Evolutionary conservation across 2,888 invertebrate species (phyloP), one percentile per base, ranked within the genome.

Genomic region (Sinelater perroti): DNA sequence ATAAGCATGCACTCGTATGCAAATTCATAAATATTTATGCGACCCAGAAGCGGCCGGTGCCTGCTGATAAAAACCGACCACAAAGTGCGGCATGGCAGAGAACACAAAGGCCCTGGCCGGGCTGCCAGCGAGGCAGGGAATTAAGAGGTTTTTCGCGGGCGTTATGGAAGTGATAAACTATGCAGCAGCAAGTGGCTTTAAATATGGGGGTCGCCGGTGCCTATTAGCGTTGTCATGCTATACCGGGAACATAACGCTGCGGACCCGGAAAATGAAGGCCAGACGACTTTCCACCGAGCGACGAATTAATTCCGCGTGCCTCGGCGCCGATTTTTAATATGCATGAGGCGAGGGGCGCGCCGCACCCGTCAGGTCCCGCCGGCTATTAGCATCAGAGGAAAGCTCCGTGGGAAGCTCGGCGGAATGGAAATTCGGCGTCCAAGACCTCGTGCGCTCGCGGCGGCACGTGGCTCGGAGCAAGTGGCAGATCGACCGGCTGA

Each of bases 401-500:
- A n/a, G n/a, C 10, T 17, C 10, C 3, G 3, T 17, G 16, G 4
- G 35, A 6, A 33, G 14, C 5, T 33, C 13, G 11, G 31, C 16
- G 35, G 35, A 10, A 13, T 17, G 18, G 26, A 21, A 24, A 14
- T 40, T 40, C 14, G 26, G 11, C 14, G 26, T 10, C 35, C 50
- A 21, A n/a, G 26, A 56, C 44, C 50, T 45, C 50, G 50, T 53
- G 58, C 30, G 45, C 44, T 50, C 38, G 59, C 62, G 28, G 28
- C 28, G 10, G 10, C 70, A 69, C 71, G 71, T 69, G 67, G 58
- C 56, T n/a, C 60, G 52, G 58, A 20, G 61, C 60, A 46, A 40
- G 45, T 59, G 57, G 61, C 51, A 51, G 67, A 65, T 67, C 71
- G 67, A 74, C 75, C 74, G 74, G 68, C 69, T 70, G 61, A 67